phyloP scores from a whole-genome alignment of 2,113 vertebrate genomes.

The Istiophorus platypterus region DNA sequence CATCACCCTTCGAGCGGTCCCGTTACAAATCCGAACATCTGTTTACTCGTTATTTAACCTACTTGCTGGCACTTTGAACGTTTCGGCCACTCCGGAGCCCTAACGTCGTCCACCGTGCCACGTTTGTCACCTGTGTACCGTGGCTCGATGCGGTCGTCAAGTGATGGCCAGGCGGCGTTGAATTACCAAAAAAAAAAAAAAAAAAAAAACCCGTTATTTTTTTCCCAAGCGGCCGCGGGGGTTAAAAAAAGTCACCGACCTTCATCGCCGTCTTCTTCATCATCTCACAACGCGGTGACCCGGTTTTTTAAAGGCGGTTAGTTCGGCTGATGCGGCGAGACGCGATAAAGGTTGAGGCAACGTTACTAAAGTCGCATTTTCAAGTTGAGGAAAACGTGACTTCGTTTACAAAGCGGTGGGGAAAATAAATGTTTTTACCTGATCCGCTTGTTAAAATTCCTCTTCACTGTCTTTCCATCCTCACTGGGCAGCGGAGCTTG shows the following conservation, averaged over 20 bases:
- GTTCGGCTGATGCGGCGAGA: conserved; percentile 3
- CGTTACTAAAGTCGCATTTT: conserved; percentile 28
- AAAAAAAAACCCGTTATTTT: too few species aligned
- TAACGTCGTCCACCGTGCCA: conserved; percentile 46
- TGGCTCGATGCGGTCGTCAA: conserved; percentile 46
- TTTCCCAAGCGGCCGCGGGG: conserved; percentile 38
- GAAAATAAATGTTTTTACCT: conserved; percentile 80
- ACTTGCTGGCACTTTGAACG: background rate
- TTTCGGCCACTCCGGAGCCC: conserved; percentile 20
- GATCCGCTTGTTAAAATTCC: conserved; percentile 40
- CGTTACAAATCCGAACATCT: background rate
- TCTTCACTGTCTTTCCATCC: conserved; percentile 78
- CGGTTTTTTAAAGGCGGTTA: conserved; percentile 24
- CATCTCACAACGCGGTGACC: conserved; percentile 47
- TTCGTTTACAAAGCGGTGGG: background rate
- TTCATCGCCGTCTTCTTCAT: background rate
- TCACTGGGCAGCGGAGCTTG: conserved; percentile 61
- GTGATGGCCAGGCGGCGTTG: conserved; percentile 72
- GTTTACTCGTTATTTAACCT: background rate
- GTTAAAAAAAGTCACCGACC: too few species aligned
- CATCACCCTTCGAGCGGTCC: background rate
- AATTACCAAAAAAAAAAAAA: conserved; percentile 73
- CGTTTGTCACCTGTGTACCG: conserved; percentile 69
- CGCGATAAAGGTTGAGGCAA: conserved; percentile 5
- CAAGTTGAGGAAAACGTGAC: conserved; percentile 14